These are phyloP conservation scores for Tetragnatha montana DNA, from an alignment of 2,888 invertebrate species.

Conservation along the genomic window DNA sequence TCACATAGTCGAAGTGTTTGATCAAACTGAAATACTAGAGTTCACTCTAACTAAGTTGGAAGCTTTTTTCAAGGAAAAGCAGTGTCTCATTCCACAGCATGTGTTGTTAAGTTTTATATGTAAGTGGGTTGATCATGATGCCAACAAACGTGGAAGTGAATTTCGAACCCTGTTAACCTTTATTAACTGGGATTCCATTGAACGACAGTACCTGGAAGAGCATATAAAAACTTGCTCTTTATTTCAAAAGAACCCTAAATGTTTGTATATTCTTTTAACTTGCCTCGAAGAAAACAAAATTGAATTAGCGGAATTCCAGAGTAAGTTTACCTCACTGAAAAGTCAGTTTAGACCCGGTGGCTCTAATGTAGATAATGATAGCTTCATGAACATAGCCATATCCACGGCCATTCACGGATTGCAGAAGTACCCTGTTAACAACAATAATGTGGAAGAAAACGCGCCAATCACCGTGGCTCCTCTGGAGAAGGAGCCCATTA, in stretches of 20 bases:
- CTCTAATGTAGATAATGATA: slow-evolving; percentile 73
- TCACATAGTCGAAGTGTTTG: slow-evolving; percentile 79
- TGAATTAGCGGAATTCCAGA: slow-evolving; percentile 48
- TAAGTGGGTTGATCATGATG: slow-evolving; percentile 79
- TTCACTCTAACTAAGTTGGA: slow-evolving; percentile 78
- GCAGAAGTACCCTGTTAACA: slow-evolving; percentile 42
- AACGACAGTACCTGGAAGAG: slow-evolving; percentile 73
- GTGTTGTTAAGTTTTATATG: slow-evolving; percentile 78
- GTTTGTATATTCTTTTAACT: slow-evolving; percentile 80
- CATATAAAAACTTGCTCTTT: slow-evolving; percentile 80
- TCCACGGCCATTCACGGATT: slow-evolving; percentile 75
- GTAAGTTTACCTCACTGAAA: slow-evolving; percentile 54
- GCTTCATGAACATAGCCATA: slow-evolving; percentile 75
- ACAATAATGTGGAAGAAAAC: slow-evolving; percentile 47
- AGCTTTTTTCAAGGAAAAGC: slow-evolving; percentile 79
- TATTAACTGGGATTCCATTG: slow-evolving; percentile 68
- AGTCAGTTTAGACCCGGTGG: slow-evolving; percentile 64
- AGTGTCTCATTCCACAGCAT: slow-evolving; percentile 75
- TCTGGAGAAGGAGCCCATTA: slow-evolving; percentile 60
- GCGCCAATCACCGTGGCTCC: slow-evolving; percentile 67
- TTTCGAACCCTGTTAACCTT: slow-evolving; percentile 76
- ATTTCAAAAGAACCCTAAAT: slow-evolving; percentile 80
- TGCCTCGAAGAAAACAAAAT: slow-evolving; percentile 76
- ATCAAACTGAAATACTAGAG: slow-evolving; percentile 79
- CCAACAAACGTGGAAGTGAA: slow-evolving; percentile 78